phyloP scores from a whole-genome alignment of 2,888 invertebrate genomes.

The Acholoe squamosa region DNA sequence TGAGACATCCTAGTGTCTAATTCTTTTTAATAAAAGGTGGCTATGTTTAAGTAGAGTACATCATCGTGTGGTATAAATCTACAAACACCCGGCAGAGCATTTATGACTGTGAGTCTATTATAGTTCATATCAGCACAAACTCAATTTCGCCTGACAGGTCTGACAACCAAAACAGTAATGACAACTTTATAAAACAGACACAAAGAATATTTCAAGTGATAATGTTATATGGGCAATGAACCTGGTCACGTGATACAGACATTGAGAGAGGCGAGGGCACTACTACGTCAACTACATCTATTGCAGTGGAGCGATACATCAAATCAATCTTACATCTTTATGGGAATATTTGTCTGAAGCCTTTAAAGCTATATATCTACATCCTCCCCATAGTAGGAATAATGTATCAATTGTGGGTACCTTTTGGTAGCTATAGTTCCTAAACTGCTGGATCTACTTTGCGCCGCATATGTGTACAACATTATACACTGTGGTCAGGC shows the following conservation, averaged over 20 bases:
- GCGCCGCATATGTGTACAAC: background rate
- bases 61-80: too few species aligned
- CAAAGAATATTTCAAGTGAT: slow-evolving; percentile 28
- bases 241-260: background rate
- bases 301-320: background rate
- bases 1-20: too few species aligned
- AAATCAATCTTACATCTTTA: too few species aligned
- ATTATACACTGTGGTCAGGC: background rate
- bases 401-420: background rate
- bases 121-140: too few species aligned
- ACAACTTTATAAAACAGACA: background rate
- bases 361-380: too few species aligned
- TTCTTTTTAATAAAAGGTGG: too few species aligned
- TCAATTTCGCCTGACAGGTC: too few species aligned
- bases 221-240: slow-evolving; percentile 22
- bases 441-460: background rate
- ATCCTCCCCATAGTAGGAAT: background rate
- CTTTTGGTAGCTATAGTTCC: slow-evolving; percentile 3
- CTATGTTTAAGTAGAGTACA: too few species aligned
- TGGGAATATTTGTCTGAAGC: too few species aligned
- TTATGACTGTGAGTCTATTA: too few species aligned
- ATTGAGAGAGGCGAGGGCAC: background rate
- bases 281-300: background rate
- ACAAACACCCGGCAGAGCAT: too few species aligned
- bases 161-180: background rate